Conservation (phyloP, 2,113 vertebrate species). For the Rhinogobius similis region DNA sequence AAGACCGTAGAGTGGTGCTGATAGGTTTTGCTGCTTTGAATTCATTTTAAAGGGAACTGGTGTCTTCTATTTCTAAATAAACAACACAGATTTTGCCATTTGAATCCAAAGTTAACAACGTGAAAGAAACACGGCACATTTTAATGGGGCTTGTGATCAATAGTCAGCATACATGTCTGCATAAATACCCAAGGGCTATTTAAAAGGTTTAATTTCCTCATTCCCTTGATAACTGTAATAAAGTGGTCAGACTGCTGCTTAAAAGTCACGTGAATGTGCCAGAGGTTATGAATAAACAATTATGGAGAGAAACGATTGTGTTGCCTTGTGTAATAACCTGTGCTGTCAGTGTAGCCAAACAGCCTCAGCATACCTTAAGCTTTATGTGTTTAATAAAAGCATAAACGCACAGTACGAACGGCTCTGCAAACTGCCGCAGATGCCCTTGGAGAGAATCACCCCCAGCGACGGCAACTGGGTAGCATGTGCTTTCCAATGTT, state of each 20-base stretch:
- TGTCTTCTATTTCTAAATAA: background rate
- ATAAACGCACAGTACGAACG: conserved; percentile 24
- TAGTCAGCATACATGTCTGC: conserved; percentile 6
- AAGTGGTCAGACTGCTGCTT: conserved; percentile 17
- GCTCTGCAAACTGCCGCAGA: conserved; percentile 31
- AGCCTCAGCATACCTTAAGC: conserved; percentile 21
- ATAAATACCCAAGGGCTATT: conserved; percentile 19
- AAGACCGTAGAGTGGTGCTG: background rate
- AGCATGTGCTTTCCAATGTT: conserved; percentile 52
- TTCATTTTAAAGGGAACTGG: too few relatives aligned
- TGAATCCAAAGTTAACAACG: background rate
- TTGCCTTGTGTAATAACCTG: conserved; percentile 40
- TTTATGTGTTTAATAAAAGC: conserved; percentile 61
- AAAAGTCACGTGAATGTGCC: conserved; percentile 30
- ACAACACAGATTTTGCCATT: background rate
- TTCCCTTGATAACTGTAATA: conserved; percentile 13
- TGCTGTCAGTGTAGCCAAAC: conserved; percentile 18
- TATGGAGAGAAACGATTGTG: conserved; percentile 36
- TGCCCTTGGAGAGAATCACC: conserved; percentile 67
- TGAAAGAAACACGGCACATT: background rate
- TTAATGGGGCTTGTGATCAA: background rate
- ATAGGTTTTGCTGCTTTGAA: background rate
- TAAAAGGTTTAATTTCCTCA: conserved; percentile 16
- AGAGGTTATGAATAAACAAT: conserved; percentile 40
- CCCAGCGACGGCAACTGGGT: conserved; percentile 43